Percentiles rank a stretch among this genome's conserved stretches.
Evolutionary conservation across 2,113 vertebrate species (phyloP).

Genomic region (Xiphophorus maculatus): DNA sequence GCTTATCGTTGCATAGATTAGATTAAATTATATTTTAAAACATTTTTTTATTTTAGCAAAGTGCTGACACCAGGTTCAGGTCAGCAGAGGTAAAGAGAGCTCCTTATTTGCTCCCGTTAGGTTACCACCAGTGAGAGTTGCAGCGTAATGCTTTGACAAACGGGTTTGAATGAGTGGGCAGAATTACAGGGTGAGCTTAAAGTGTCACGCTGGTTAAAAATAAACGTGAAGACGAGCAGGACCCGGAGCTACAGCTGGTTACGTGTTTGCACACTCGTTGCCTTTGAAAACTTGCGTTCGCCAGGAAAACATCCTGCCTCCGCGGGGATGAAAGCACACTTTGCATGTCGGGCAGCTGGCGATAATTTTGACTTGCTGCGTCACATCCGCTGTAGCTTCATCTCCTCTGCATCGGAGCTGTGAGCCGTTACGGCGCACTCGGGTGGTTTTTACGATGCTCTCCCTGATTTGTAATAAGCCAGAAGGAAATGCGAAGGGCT

Average conservation of each 20-base stretch:
- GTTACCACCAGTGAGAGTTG: constrained; percentile 3
- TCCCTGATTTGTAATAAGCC: constrained; percentile 50
- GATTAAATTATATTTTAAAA: neutral
- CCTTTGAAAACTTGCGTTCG: constrained; percentile 12
- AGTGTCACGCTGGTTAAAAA: neutral
- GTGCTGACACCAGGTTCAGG: constrained; percentile 42
- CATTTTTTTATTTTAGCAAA: neutral
- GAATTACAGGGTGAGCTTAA: neutral
- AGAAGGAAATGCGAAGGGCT: constrained; percentile 70
- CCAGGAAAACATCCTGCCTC: constrained; percentile 12
- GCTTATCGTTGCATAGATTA: constrained; percentile 8
- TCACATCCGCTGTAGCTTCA: constrained; percentile 20
- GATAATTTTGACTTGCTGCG: constrained; percentile 9
- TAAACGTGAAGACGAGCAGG: neutral
- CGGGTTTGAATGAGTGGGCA: neutral
- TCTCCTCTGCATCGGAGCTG: constrained; percentile 13
- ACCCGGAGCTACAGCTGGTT: neutral
- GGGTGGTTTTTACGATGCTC: constrained; percentile 2
- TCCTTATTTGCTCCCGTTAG: constrained; percentile 24
- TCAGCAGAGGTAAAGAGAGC: constrained; percentile 4
- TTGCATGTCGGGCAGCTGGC: constrained; percentile 16
- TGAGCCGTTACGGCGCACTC: constrained; percentile 16
- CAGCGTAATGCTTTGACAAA: constrained; percentile 26
- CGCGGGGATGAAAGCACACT: constrained; percentile 12
- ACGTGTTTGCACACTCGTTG: neutral